These are phyloP conservation scores for Neotoxoptera formosana DNA, from an alignment of 1,140 invertebrate genomes.

Conservation along the genomic window DNA sequence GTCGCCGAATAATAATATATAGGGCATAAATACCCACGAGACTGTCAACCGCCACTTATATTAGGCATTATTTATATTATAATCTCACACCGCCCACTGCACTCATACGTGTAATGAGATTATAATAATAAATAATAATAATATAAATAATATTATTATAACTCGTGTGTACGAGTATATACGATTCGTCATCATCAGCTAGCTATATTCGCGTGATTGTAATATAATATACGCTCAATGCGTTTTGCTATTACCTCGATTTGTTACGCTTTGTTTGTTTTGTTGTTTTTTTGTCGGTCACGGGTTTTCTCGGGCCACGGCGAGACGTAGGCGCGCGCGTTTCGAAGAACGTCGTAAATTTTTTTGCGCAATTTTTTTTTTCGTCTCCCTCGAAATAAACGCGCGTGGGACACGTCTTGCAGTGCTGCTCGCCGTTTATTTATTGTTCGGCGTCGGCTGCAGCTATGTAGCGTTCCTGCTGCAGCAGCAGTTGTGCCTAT, in stretches of 20 bases:
- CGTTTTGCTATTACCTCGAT: constrained; percentile 5
- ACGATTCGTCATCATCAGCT: not conserved
- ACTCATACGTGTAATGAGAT: not conserved
- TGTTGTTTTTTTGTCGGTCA: not conserved
- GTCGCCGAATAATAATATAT: not conserved
- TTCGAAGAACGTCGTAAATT: not conserved
- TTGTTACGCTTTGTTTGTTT: constrained; percentile 8
- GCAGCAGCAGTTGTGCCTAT: too few species aligned
- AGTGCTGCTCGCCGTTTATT: not conserved
- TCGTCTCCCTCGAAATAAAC: not conserved
- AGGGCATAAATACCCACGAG: not conserved
- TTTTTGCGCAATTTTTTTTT: constrained; percentile 2
- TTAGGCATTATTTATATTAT: not conserved
- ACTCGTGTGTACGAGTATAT: not conserved
- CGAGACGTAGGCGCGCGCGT: not conserved
- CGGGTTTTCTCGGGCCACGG: not conserved
- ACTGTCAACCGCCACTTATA: not conserved
- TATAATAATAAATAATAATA: not conserved
- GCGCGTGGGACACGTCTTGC: not conserved
- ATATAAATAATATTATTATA: not conserved
- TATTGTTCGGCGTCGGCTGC: not conserved
- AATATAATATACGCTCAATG: not conserved
- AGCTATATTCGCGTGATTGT: not conserved
- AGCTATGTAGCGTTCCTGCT: not conserved
- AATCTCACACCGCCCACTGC: not conserved